Conservation (phyloP, 2,888 invertebrate species). For the Stenichneumon culpator region DNA sequence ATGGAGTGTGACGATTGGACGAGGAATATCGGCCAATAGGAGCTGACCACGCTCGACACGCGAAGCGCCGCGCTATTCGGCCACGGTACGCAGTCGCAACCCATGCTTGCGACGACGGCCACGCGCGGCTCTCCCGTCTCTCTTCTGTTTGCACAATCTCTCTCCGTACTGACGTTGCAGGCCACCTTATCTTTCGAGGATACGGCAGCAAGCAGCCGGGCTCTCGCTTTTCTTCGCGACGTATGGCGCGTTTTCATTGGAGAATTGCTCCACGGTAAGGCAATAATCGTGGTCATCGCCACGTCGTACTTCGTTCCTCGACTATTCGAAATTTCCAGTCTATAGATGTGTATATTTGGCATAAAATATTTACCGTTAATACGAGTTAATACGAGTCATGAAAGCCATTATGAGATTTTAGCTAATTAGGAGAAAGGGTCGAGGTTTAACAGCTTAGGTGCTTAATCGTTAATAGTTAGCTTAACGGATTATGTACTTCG, state of each 20-base stretch:
- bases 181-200: constrained; percentile 55
- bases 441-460: background rate
- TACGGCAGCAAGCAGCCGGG: constrained; percentile 14
- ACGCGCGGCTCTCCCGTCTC: constrained; percentile 55
- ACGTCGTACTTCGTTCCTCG: constrained; percentile 3
- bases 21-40: constrained; percentile 86
- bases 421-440: background rate
- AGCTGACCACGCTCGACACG: constrained; percentile 89
- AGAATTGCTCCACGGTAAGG: background rate
- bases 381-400: background rate
- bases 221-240: background rate
- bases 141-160: background rate
- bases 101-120: background rate
- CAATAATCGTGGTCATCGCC: background rate
- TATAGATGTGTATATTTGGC: background rate
- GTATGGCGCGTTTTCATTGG: constrained; percentile 62
- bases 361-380: background rate
- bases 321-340: background rate
- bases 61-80: constrained; percentile 70
- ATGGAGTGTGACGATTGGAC: constrained; percentile 90
- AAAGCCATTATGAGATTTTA: background rate
- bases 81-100: constrained; percentile 79
- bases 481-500: background rate
- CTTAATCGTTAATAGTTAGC: background rate
- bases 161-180: background rate